Conservation (phyloP, 2,797 vertebrate genomes). For the Eulemur rubriventer region DNA sequence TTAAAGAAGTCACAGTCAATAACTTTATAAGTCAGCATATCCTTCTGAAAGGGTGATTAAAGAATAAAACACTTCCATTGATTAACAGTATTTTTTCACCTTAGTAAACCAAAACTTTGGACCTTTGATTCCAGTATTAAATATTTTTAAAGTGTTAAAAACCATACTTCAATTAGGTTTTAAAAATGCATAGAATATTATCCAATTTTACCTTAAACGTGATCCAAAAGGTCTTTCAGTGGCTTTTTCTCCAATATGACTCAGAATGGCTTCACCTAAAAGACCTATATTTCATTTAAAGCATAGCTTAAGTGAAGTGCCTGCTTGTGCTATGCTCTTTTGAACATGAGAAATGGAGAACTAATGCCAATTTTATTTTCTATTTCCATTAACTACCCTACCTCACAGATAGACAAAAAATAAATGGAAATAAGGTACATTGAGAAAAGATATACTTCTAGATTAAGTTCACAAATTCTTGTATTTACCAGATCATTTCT, state of each 20-base stretch:
- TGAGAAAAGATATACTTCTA: background rate
- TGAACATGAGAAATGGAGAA: background rate
- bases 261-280: background rate
- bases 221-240: background rate
- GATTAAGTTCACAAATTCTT: background rate
- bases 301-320: background rate
- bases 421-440: background rate
- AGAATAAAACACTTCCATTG: slow-evolving; percentile 13
- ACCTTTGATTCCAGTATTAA: background rate
- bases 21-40: slow-evolving; percentile 46
- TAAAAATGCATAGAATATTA: background rate
- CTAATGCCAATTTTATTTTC: background rate
- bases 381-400: background rate
- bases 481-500: background rate
- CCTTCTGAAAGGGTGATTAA: background rate
- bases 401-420: background rate
- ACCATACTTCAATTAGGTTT: slow-evolving; percentile 5
- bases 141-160: background rate
- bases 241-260: background rate
- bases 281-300: background rate
- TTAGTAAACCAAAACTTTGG: background rate
- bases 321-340: background rate
- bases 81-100: background rate
- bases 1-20: slow-evolving; percentile 36
- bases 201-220: background rate